Evolutionary conservation across 2,113 vertebrate genomes (phyloP).

Genomic region (Climacteris rufus): DNA sequence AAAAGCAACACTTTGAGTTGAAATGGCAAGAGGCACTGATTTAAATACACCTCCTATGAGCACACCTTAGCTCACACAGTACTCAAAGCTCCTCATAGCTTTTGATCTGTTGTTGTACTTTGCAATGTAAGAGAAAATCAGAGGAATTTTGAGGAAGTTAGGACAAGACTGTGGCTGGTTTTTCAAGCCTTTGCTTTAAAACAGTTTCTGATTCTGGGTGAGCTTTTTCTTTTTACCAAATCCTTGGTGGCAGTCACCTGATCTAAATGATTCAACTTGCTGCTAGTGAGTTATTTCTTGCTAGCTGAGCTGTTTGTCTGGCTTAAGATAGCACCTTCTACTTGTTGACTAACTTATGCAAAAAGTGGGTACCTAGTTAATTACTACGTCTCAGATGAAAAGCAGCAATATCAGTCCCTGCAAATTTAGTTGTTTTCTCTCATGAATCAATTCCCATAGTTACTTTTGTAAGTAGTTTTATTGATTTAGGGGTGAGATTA

Average conservation of each 20-base stretch:
- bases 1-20: not conserved
- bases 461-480: not conserved
- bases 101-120: not conserved
- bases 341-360: not conserved
- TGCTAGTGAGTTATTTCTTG: not conserved
- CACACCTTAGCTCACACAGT: not conserved
- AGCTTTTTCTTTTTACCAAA: not conserved
- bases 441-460: not conserved
- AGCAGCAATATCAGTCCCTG: not conserved
- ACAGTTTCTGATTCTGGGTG: not conserved
- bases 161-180: not conserved
- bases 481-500: not conserved
- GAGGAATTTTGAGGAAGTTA: not conserved
- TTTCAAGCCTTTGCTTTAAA: not conserved
- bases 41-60: not conserved
- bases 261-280: not conserved
- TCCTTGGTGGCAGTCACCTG: not conserved
- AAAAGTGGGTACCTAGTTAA: not conserved
- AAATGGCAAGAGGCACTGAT: not conserved
- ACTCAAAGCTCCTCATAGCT: not conserved
- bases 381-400: not conserved
- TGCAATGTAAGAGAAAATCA: not conserved
- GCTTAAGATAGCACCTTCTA: not conserved
- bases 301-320: not conserved
- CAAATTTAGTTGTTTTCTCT: not conserved